These are phyloP conservation scores for Colaptes auratus DNA, from an alignment of 2,113 vertebrate species.

Conservation along the genomic window DNA sequence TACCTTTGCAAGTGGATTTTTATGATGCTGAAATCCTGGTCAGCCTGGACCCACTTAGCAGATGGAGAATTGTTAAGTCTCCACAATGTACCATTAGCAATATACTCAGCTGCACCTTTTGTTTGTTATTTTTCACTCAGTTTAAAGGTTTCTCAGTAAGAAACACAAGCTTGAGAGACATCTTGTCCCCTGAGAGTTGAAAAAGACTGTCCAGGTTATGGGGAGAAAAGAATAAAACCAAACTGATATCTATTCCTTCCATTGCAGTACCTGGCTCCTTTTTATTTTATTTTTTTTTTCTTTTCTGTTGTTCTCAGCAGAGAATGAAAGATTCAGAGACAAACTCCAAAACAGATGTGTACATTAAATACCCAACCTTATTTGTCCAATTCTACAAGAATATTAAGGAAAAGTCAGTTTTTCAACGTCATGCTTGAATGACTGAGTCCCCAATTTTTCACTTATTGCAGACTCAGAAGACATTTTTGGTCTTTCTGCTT, in stretches of 20 bases:
- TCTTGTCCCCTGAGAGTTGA: not conserved
- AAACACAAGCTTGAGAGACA: not conserved
- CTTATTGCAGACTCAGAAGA: not conserved
- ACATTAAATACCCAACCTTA: not conserved
- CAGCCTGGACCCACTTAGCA: not conserved
- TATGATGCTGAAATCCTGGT: not conserved
- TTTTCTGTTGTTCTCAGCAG: not conserved
- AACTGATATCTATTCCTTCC: not conserved
- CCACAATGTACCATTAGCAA: not conserved
- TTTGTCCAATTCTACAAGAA: not conserved
- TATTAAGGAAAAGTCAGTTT: not conserved
- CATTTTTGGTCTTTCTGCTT: not conserved
- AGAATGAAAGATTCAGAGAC: not conserved
- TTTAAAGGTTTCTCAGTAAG: not conserved
- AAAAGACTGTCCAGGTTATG: not conserved
- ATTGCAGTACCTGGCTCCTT: rapidly evolving
- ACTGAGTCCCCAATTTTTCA: not conserved
- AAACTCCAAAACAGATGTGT: not conserved
- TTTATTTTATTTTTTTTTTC: too few species aligned
- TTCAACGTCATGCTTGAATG: not conserved
- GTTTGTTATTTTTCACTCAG: not conserved
- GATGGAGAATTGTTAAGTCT: not conserved
- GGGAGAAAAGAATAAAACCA: not conserved
- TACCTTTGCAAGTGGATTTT: not conserved
- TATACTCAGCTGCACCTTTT: not conserved